Base-by-base conservation (phyloP, 1,140 invertebrate species). In the Solenopsis invicta region DNA sequence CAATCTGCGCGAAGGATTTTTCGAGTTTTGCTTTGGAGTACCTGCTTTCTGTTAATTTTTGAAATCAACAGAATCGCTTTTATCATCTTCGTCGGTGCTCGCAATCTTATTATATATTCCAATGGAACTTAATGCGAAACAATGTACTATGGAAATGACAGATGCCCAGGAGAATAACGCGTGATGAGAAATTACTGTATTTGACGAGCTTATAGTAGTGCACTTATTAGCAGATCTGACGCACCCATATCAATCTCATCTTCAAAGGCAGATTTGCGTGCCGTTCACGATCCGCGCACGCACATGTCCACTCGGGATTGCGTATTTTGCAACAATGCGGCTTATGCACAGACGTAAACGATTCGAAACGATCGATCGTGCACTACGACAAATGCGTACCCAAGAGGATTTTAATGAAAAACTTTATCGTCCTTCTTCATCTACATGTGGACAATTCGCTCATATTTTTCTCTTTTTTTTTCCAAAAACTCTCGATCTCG, bases 91-190 rank as follows among this genome's bases (percentile, higher is more conserved):
- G 8, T 9, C 45, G 13, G 6, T 67, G n/a, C 34, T 64, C 29
- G 76, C 37, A 72, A 85, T 24, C 75, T 67, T 76, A 56, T 82
- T 74, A 56, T n/a, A 80, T 45, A 75, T 54, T 52, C 81, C 48
- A 89, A 82, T 72, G 45, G 81, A 86, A 77, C 64, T 89, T 89
- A 72, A 85, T 80, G 76, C 76, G 80, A 74, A 62, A 85, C 82
- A 87, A 90, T 78, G 85, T 87, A 45, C 77, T 84, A 84, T 88
- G 87, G 71, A 86, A 90, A 88, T 90, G 81, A 75, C 50, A 69
- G 72, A 88, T 78, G 66, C 82, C 52, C 82, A n/a, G n/a, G 76
- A 67, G 78, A 81, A 86, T 86, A 90, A 89, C 64, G 80, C 89
- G 64, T 37, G 45, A 45, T 71, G 76, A 90, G 89, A 90, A 90